Evolutionary conservation across 2,888 invertebrate species (phyloP), one percentile per base, ranked within the genome.

Genomic region (Drosophila diplacantha): DNA sequence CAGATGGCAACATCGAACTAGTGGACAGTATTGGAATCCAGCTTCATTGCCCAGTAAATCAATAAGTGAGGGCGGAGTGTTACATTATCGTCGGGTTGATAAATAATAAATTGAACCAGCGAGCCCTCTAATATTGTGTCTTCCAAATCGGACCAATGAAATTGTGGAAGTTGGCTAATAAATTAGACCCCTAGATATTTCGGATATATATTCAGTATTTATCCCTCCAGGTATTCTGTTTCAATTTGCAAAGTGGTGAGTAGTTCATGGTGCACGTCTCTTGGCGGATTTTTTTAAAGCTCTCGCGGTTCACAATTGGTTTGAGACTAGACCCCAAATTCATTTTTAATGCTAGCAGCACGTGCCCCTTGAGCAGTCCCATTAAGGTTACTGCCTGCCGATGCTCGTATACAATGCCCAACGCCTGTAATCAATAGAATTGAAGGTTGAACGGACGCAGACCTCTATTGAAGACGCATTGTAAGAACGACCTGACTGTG

Each of bases 291-390:
- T 41, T n/a, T 44, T 31, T 46, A 20, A 46, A 31, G 26, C 31
- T 20, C 31, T 20, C 14, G 44, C 14, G 20, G 20, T 20, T 20
- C 20, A 46, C 44, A 46, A 46, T 20, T 46, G 44, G 31, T 46
- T 31, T 14, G 31, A 46, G 31, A 20, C 31, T 31, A 50, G 52
- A 55, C 61, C 69, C 75, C 75, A 72, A 77, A 75, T 77, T 75
- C 73, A 81, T 79, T 78, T 79, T 78, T 78, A 66, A 66, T 66
- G 46, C 73, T 56, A 68, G 57, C 58, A 67, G 61, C 65, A 76
- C 77, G 76, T 71, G 73, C 54, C 31, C 55, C 57, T 34, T 55
- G 52, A 63, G 70, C 67, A 67, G 34, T 49, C 20, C 64, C 60
- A 54, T 67, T 60, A 59, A 39, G 38, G 32, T 38, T 49, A 66